Evolutionary conservation across 37 sponge, comb jelly and placozoan genomes (phyloP).

Genomic region (Theonella swinhoei): DNA sequence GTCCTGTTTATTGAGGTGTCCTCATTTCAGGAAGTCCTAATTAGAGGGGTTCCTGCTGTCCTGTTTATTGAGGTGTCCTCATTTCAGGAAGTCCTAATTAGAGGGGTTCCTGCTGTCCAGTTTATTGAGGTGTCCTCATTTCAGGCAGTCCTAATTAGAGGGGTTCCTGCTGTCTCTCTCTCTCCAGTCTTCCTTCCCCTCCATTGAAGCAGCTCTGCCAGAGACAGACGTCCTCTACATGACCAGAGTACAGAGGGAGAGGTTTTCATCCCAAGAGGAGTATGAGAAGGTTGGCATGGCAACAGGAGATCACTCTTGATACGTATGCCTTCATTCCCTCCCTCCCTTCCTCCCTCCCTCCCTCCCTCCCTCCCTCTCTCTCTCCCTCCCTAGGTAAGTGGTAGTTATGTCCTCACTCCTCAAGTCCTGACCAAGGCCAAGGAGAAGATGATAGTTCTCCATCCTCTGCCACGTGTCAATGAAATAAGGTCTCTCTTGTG

Average conservation of each 20-base stretch:
- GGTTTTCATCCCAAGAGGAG: constrained; percentile 79
- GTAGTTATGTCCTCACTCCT: constrained; percentile 84
- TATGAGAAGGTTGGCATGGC: constrained; percentile 86
- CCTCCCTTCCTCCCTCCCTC: constrained; percentile 19
- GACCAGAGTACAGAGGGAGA: constrained; percentile 95
- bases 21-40: no score
- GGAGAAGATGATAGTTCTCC: constrained; percentile 91
- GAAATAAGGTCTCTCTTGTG: constrained; percentile 96
- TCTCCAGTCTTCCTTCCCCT: constrained; percentile 63
- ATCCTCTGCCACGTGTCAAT: constrained; percentile 94
- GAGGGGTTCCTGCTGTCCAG: neutral
- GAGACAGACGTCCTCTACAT: constrained; percentile 96
- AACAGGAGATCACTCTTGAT: no score
- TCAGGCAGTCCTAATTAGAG: neutral
- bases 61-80: no score
- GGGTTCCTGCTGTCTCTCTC: neutral
- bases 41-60: no score
- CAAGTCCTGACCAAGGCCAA: constrained; percentile 92
- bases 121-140: neutral
- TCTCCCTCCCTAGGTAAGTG: constrained; percentile 68
- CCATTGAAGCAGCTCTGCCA: constrained; percentile 84
- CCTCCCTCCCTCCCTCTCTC: constrained; percentile 10
- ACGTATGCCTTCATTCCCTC: neutral
- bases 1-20: no score
- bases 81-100: no score